phyloP scores from a whole-genome alignment of 2,797 vertebrate species.

The Sebastes steindachneri region DNA sequence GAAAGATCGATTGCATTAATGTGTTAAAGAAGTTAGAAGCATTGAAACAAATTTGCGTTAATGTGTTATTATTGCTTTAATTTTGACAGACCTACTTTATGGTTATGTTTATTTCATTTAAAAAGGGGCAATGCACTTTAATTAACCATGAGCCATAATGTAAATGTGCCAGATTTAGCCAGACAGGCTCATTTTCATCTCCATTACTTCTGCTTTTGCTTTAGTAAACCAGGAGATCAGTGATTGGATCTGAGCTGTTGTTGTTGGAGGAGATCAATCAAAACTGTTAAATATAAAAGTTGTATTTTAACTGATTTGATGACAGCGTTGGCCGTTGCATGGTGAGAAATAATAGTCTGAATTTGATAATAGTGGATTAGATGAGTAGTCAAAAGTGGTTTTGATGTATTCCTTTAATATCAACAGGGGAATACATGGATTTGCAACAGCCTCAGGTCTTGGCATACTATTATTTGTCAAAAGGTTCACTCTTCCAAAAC shows the following conservation, averaged over 20 bases:
- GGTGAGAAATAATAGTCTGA: background rate
- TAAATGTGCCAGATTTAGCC: no score
- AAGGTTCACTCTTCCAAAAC: slow-evolving; percentile 18
- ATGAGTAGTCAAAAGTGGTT: slow-evolving; percentile 4
- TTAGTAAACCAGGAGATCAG: background rate
- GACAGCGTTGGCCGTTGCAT: background rate
- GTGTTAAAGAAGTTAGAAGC: no score
- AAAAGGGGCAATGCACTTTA: no score
- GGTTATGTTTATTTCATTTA: no score
- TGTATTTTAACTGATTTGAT: background rate
- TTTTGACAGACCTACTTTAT: no score
- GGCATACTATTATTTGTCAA: slow-evolving; percentile 33
- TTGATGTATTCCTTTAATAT: slow-evolving; percentile 25
- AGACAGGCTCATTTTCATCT: background rate
- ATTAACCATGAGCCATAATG: no score
- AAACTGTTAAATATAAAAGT: background rate
- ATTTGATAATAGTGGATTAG: slow-evolving; percentile 19
- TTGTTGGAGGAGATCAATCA: background rate
- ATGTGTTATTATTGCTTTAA: no score
- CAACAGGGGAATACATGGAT: slow-evolving; percentile 12
- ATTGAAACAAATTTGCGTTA: rapidly evolving
- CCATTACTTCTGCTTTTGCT: background rate
- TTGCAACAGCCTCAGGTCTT: slow-evolving; percentile 19
- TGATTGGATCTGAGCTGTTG: background rate
- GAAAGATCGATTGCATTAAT: no score